phyloP scores from a whole-genome alignment of 2,888 invertebrate species.

The Nomada ferruginata region DNA sequence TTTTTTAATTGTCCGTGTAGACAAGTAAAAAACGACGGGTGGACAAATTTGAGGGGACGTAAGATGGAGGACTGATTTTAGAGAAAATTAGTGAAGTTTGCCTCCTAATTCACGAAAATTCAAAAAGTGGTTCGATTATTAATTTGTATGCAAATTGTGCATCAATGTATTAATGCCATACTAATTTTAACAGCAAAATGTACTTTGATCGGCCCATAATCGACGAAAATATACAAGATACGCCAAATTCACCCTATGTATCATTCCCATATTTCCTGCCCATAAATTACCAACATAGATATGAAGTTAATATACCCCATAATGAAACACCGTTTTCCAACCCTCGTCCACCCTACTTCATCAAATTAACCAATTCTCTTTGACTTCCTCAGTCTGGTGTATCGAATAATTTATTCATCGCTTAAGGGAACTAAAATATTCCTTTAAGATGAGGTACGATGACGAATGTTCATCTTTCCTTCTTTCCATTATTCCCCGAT shows the following conservation, averaged over 20 bases:
- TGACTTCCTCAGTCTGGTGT: neutral
- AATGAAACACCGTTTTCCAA: constrained; percentile 30
- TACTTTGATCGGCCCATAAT: constrained; percentile 20
- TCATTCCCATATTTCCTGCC: constrained; percentile 20
- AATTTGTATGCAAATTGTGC: too few species aligned
- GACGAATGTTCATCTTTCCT: too few species aligned
- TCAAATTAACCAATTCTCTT: constrained; percentile 9
- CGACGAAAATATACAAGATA: constrained; percentile 11
- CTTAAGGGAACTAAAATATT: neutral
- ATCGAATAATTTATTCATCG: neutral
- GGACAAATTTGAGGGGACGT: neutral
- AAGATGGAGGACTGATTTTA: too few species aligned
- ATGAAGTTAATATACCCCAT: neutral
- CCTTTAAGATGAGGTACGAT: too few species aligned
- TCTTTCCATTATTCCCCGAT: too few species aligned
- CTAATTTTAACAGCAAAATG: neutral
- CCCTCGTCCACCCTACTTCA: neutral
- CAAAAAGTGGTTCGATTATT: too few species aligned
- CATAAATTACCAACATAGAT: constrained; percentile 7
- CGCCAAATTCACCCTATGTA: neutral
- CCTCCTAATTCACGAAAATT: too few species aligned
- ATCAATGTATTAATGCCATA: too few species aligned
- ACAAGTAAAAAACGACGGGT: neutral
- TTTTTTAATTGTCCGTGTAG: neutral
- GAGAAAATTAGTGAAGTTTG: too few species aligned